Conservation (phyloP, 2,797 vertebrate genomes). For the Notamacropus eugenii region DNA sequence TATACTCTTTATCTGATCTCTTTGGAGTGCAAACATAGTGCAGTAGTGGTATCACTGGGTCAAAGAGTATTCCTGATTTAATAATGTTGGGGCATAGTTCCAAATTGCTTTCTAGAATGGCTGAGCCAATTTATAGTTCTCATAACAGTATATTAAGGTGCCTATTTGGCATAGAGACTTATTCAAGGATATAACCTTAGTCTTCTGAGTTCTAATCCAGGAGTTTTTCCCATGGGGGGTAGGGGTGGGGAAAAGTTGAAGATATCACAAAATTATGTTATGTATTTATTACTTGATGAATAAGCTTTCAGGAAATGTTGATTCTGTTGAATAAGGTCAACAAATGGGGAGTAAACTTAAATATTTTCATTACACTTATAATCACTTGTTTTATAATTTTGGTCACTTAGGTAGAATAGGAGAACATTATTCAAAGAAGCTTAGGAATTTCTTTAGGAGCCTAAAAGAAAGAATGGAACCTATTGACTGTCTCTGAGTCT, state of each 20-base stretch:
- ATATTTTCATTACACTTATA: conserved; percentile 32
- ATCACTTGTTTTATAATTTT: conserved; percentile 27
- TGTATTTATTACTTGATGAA: conserved; percentile 23
- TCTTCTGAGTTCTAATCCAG: background rate
- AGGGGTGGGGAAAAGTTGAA: background rate
- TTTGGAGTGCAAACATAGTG: background rate
- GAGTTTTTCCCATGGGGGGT: background rate
- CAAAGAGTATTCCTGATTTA: background rate
- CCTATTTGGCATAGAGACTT: background rate
- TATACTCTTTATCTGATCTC: background rate
- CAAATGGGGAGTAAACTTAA: conserved; percentile 25
- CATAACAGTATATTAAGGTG: background rate
- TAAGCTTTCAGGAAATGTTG: conserved; percentile 58
- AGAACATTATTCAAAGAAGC: background rate
- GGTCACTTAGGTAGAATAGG: conserved; percentile 17
- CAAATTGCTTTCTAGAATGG: background rate
- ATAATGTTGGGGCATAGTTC: background rate
- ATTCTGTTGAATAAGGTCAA: background rate
- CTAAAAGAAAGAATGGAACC: conserved; percentile 3
- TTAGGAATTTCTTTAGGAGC: conserved; percentile 6
- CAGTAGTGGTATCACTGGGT: background rate
- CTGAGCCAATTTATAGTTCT: background rate
- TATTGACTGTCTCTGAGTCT: background rate
- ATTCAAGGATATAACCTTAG: background rate
- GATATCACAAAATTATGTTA: background rate